Evolutionary conservation across 2,888 invertebrate species (phyloP), one percentile per base, ranked within the genome.

Genomic region (Lymantria monacha): DNA sequence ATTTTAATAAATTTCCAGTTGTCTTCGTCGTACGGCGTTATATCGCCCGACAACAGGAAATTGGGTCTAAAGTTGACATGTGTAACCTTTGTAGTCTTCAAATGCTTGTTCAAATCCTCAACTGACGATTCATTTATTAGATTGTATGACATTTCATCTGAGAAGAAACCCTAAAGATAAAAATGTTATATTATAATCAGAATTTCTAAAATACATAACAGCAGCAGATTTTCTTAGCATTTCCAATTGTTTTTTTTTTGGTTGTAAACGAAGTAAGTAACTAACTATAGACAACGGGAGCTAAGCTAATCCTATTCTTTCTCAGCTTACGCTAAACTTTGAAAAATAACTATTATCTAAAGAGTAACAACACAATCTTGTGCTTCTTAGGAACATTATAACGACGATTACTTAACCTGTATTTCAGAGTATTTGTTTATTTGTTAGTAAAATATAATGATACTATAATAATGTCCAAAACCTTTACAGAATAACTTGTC

Each of bases 1-100:
- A 96, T 94, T 75, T 93, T 94, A 5, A 96, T 76, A 87, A 93
- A 96, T 49, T 93, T 92, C 95, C 95, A 96, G 7, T 85, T 78
- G 66, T 96, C 96, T 78, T 96, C 95, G 1, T 92, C 94, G 66
- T 92, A 94, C 0, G 94, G 41, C 9, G 12, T 79, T 43, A 81
- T 66, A 1, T 92, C 87, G 0, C 93, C 93, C 50, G 92, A 87
- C 2, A 96, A 79, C 7, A 95, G 86, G 65, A 96, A 95, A 78
- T 95, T 96, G 0, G 94, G 94, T 42, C 96, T 90, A 76, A 96
- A 96, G 57, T 93, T 91, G 9, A 87, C 80, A n/a, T 69, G 63
- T 0, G 80, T 64, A 0, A 95, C 92, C 7, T 90, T 81, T 10
- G 57, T 48, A 36, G 87, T 83, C 0, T 88, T 74, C 33, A 95